Evolutionary conservation across 2,113 vertebrate genomes (phyloP).

Genomic region (Nestor notabilis): DNA sequence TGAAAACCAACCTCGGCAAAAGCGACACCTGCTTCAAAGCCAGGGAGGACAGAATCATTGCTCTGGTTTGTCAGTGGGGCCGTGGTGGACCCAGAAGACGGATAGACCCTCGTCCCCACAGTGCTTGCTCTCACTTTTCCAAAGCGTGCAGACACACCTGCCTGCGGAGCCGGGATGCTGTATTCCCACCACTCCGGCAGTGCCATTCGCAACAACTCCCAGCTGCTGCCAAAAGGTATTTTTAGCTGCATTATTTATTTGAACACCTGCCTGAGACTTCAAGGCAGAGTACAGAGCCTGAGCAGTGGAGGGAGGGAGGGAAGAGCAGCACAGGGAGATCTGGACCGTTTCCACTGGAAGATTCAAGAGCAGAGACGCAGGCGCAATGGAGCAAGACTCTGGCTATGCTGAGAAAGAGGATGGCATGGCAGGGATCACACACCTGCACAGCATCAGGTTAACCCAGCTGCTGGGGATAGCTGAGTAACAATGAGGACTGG

Average conservation of each 20-base stretch:
- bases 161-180: neutral
- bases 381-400: rapidly evolving
- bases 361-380: neutral
- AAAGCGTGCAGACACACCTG: slow-evolving; percentile 46
- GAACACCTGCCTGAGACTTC: slow-evolving; percentile 84
- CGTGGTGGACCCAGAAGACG: neutral
- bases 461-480: neutral
- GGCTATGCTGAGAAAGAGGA: neutral
- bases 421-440: rapidly evolving
- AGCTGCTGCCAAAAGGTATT: slow-evolving; percentile 86
- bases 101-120: neutral
- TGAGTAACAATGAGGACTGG: neutral
- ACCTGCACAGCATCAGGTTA: neutral
- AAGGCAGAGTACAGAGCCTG: slow-evolving; percentile 52
- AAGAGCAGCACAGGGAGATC: slow-evolving; percentile 61
- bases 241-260: slow-evolving; percentile 90
- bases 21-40: neutral
- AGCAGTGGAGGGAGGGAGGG: neutral
- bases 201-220: slow-evolving; percentile 75
- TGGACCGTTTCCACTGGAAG: slow-evolving; percentile 68
- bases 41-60: neutral
- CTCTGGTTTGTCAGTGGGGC: neutral
- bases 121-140: neutral
- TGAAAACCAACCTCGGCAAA: neutral
- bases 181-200: slow-evolving; percentile 56